Conservation (phyloP, 2,113 vertebrate genomes). For the Pelodiscus sinensis region DNA sequence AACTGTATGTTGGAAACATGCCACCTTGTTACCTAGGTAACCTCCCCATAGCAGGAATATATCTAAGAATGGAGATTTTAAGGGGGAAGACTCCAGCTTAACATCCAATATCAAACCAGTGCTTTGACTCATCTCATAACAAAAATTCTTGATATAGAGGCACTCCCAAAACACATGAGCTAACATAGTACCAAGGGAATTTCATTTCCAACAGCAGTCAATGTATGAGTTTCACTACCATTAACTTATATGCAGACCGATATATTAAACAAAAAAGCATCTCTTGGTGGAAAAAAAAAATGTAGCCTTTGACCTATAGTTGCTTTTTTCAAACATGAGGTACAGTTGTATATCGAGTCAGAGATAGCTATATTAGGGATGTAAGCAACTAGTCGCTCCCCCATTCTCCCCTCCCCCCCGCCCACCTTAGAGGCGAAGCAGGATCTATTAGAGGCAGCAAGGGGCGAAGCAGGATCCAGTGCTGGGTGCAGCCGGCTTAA, state of each 20-base stretch:
- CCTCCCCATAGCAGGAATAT: not conserved
- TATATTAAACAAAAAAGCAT: not conserved
- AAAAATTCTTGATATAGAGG: not conserved
- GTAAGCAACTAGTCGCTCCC: no score
- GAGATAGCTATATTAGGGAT: not conserved
- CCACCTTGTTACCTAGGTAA: not conserved
- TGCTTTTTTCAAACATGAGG: not conserved
- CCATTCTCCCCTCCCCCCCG: no score
- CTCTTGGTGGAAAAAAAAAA: not conserved
- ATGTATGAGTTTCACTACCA: not conserved
- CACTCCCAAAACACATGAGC: not conserved
- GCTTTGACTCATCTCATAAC: not conserved
- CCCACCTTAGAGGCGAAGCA: no score
- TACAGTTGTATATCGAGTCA: not conserved
- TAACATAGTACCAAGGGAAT: not conserved
- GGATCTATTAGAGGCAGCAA: no score
- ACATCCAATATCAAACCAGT: not conserved
- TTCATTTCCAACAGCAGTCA: not conserved
- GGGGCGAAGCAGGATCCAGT: no score
- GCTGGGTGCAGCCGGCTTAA: no score
- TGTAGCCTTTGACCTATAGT: not conserved
- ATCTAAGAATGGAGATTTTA: not conserved
- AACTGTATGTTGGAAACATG: not conserved
- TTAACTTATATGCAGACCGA: not conserved
- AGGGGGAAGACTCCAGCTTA: not conserved